Base-by-base conservation (phyloP, 2,888 invertebrate genomes). In the Eristalis pertinax region DNA sequence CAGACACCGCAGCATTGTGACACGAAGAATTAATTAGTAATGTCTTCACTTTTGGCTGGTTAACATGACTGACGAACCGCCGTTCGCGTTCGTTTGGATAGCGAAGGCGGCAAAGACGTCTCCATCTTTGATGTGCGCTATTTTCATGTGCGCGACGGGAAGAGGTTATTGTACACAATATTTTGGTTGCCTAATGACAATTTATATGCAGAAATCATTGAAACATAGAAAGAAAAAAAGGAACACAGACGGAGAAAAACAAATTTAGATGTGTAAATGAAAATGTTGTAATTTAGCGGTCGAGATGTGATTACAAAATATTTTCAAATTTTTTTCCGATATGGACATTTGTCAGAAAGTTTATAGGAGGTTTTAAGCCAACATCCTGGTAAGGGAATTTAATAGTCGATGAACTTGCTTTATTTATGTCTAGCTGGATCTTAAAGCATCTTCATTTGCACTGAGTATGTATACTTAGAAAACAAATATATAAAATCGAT, bases 121-220 rank as follows among this genome's bases (percentile, higher is more conserved):
- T 13, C 60, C 62, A 19, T 35, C 85, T 85, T 85, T 85, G 82
- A 85, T 78, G 69, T 82, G 58, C 38, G 67, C 75, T 75, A 75
- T 67, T 60, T 75, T 58, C 41, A 56, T 67, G 58, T 64, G 64
- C 4, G 60, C 26, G 26, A 29, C 26, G 60, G 24, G 60, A 26
- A 56, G 67, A 60, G 65, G 64, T 65, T 79, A 65, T 64, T 64
- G 70, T 56, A 24, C 65, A 72, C 72, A 58, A 43, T 41, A 32
- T 60, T 72, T 72, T 73, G 79, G 73, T 73, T 79, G 43, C 74
- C 62, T 74, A 80, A 80, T 80, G 68, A 68, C 50, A 63, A 43
- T 60, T 60, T 29, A 58, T 72, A 50, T 50, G 79, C 67, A 80
- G 62, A 73, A 73, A 50, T n/a, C 43, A n/a, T 50, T 19, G 15